Evolutionary conservation across 2,797 vertebrate species (phyloP).

Genomic region (Melanogrammus aeglefinus): DNA sequence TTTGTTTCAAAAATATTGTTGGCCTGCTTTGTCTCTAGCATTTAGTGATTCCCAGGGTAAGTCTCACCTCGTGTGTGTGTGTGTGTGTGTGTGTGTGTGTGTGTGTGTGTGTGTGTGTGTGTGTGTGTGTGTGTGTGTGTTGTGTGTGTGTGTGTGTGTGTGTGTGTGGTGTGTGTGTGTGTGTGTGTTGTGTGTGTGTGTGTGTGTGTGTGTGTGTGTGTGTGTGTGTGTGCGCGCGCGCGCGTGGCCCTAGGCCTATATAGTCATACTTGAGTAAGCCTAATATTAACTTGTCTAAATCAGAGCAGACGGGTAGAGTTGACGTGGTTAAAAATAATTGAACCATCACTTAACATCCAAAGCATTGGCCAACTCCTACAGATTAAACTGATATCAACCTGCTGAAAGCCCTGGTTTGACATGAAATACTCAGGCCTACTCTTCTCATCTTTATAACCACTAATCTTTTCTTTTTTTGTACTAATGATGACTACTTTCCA

Average conservation of each 20-base stretch:
- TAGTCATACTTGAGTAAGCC: not conserved
- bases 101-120: not conserved
- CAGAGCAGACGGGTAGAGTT: not conserved
- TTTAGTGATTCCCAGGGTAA: not conserved
- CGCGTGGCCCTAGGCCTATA: too few species aligned
- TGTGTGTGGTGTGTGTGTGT: not conserved
- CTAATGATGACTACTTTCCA: not conserved
- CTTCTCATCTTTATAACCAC: not conserved
- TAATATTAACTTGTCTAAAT: not conserved
- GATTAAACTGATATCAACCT: not conserved
- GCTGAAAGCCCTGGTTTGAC: constrained; percentile 2
- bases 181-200: not conserved
- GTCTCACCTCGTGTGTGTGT: not conserved
- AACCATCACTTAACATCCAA: not conserved
- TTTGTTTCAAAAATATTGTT: not conserved
- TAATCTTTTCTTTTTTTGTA: not conserved
- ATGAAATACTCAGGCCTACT: not conserved
- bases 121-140: not conserved
- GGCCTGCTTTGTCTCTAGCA: not conserved
- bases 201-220: not conserved
- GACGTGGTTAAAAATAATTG: not conserved
- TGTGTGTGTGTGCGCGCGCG: not conserved
- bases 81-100: not conserved
- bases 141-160: not conserved
- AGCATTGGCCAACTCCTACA: not conserved